Percentiles rank a stretch among this genome's conserved stretches.
Evolutionary conservation across 1,140 invertebrate species (phyloP).

Genomic region (Bacillus rossius): DNA sequence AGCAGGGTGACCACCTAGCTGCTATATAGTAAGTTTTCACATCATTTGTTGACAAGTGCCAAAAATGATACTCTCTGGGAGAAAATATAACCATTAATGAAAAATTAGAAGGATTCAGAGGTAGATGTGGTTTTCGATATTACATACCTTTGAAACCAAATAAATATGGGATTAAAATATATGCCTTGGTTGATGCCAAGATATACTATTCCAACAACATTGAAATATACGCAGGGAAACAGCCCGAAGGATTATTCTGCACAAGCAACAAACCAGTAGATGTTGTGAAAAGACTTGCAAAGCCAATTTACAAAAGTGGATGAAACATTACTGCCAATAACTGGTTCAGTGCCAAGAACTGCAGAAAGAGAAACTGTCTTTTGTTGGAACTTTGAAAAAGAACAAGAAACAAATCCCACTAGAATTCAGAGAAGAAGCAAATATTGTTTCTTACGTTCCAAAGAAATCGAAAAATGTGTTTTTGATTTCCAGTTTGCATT

Average conservation of each 20-base stretch:
- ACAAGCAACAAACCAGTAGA: constrained; percentile 30
- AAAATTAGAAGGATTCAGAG: constrained; percentile 42
- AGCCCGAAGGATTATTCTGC: constrained; percentile 34
- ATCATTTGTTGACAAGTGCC: constrained; percentile 26
- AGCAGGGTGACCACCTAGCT: constrained; percentile 32
- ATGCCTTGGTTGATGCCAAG: constrained; percentile 40
- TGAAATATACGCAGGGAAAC: constrained; percentile 43
- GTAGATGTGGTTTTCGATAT: constrained; percentile 45
- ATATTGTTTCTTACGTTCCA: constrained; percentile 29
- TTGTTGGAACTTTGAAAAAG: constrained; percentile 33
- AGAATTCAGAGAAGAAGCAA: constrained; percentile 25
- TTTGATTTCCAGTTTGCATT: constrained; percentile 23
- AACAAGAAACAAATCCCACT: constrained; percentile 25
- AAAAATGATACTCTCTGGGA: constrained; percentile 27
- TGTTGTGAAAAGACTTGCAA: constrained; percentile 38
- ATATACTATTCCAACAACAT: constrained; percentile 46
- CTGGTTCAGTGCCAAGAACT: constrained; percentile 27
- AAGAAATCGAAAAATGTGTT: constrained; percentile 27
- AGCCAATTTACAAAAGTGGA: constrained; percentile 39
- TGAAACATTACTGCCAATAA: constrained; percentile 37
- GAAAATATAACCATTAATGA: constrained; percentile 44
- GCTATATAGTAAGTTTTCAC: constrained; percentile 34
- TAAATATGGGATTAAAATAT: constrained; percentile 42
- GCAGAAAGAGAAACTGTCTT: constrained; percentile 19
- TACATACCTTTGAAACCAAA: constrained; percentile 42